phyloP scores from a whole-genome alignment of 2,888 invertebrate genomes.

The Cistogaster globosa region DNA sequence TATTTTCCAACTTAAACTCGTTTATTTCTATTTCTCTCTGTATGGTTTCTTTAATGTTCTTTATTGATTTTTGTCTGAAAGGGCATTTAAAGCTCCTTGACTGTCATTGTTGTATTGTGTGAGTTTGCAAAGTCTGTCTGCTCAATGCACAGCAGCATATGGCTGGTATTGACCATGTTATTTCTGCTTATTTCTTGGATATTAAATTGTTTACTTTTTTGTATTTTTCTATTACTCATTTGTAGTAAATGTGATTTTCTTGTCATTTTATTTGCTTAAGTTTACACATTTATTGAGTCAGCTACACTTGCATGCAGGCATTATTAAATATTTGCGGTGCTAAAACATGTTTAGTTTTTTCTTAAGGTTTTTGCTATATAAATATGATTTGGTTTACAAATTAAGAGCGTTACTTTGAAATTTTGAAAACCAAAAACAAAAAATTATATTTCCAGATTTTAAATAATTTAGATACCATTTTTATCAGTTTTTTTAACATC shows the following conservation, averaged over 20 bases:
- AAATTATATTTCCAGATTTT: no score
- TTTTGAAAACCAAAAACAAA: no score
- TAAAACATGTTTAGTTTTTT: no score
- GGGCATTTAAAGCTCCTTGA: slow-evolving; percentile 11
- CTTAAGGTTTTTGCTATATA: no score
- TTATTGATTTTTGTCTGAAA: slow-evolving; percentile 58
- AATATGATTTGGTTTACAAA: no score
- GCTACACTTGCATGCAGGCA: neutral
- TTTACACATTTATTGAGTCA: slow-evolving; percentile 5
- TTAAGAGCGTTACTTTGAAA: no score
- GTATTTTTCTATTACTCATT: neutral
- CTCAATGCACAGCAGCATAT: slow-evolving; percentile 12
- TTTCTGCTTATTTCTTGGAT: slow-evolving; percentile 10
- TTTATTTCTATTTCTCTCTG: slow-evolving; percentile 19
- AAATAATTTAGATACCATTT: no score
- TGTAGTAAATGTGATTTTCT: slow-evolving; percentile 53
- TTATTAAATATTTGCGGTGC: no score
- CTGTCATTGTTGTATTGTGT: slow-evolving; percentile 32
- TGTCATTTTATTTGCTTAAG: slow-evolving; percentile 62
- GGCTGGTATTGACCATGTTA: slow-evolving; percentile 46
- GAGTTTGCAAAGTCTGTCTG: slow-evolving; percentile 30
- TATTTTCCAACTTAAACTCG: slow-evolving; percentile 35
- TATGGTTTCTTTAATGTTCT: neutral
- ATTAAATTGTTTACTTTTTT: slow-evolving; percentile 3
- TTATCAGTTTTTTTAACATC: no score